Conservation (phyloP, 2,888 invertebrate genomes). For the Tetranychus truncatus region DNA sequence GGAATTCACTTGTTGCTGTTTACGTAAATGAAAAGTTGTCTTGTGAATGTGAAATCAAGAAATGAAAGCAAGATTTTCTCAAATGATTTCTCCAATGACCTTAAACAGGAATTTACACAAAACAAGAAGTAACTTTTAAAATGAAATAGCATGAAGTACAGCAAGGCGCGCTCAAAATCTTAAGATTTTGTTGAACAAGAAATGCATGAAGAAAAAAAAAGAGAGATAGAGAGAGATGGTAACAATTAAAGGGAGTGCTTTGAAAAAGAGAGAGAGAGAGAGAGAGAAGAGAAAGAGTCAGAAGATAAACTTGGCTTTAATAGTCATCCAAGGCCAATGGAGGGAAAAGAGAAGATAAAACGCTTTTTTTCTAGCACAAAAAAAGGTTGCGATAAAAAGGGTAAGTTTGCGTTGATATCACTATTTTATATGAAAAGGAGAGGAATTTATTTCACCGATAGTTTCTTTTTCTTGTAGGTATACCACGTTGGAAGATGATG, state of each 20-base stretch:
- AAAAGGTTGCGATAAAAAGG: neutral
- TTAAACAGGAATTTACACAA: neutral
- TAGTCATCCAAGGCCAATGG: neutral
- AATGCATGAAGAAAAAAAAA: neutral
- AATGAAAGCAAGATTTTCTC: neutral
- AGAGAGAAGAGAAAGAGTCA: constrained; percentile 7
- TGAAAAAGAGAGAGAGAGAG: neutral
- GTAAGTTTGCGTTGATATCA: neutral
- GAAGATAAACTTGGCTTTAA: neutral
- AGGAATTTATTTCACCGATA: neutral
- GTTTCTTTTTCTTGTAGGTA: neutral
- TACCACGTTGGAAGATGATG: neutral
- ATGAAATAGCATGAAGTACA: neutral
- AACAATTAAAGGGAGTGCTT: neutral
- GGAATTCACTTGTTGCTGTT: neutral
- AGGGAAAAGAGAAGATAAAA: neutral
- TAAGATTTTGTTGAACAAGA: neutral
- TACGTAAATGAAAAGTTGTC: neutral
- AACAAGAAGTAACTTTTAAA: neutral
- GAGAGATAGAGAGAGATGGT: constrained; percentile 2
- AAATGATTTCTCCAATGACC: neutral
- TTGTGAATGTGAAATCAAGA: neutral
- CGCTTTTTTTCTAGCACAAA: neutral
- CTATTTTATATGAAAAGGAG: neutral
- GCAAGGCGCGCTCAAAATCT: neutral